phyloP scores from a whole-genome alignment of 2,888 invertebrate genomes.

The Pheosia tremula region DNA sequence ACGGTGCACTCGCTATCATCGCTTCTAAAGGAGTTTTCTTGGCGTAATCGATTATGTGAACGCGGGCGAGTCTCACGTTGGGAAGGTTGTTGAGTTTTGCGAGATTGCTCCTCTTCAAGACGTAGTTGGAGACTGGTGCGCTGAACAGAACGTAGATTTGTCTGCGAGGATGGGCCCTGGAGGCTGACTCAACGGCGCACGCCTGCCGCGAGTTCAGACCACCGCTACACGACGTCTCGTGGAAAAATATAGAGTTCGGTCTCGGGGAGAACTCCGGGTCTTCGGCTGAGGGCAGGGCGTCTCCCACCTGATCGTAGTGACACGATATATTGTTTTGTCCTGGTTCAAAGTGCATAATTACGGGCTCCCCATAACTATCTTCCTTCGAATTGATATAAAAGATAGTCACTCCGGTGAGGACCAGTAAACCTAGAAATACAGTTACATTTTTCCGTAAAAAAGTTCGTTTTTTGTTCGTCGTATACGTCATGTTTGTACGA shows the following conservation, averaged over 20 bases:
- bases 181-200: constrained; percentile 88
- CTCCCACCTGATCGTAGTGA: constrained; percentile 23
- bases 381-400: constrained; percentile 13
- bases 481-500: constrained; percentile 11
- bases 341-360: constrained; percentile 6
- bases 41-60: constrained; percentile 62
- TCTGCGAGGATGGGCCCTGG: constrained; percentile 83
- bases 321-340: constrained; percentile 19
- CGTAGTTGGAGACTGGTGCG: constrained; percentile 17
- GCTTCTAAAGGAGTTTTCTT: constrained; percentile 83
- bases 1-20: constrained; percentile 74
- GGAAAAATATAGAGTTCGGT: constrained; percentile 86
- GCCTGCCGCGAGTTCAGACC: constrained; percentile 84
- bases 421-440: constrained; percentile 10
- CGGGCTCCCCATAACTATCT: not conserved
- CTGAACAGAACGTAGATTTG: constrained; percentile 82
- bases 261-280: constrained; percentile 32
- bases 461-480: constrained; percentile 13
- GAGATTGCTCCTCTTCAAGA: constrained; percentile 18
- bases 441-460: constrained; percentile 10
- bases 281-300: constrained; percentile 42
- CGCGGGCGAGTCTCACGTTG: constrained; percentile 31
- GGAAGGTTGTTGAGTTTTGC: constrained; percentile 14
- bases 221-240: constrained; percentile 86
- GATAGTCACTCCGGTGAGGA: constrained; percentile 14